Evolutionary conservation across 2,888 invertebrate species (phyloP).

Genomic region (Sceliomorpha sp.): DNA sequence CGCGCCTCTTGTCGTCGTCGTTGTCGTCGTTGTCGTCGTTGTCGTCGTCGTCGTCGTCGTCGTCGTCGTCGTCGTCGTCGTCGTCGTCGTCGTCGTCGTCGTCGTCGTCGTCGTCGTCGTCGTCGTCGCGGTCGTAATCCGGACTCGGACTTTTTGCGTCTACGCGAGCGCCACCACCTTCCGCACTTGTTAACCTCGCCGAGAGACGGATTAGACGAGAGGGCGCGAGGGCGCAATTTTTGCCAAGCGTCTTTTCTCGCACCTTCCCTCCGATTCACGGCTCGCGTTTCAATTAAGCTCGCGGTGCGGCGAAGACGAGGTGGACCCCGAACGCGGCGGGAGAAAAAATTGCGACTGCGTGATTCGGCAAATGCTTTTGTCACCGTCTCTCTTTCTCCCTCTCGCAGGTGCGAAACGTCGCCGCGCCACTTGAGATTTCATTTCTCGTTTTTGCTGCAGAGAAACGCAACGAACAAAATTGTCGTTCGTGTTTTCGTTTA

Average conservation of each 20-base stretch:
- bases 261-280: conserved; percentile 43
- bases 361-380: conserved; percentile 51
- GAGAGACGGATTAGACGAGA: conserved; percentile 45
- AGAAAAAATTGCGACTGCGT: conserved; percentile 53
- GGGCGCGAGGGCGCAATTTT: conserved; percentile 37
- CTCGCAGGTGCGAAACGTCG: conserved; percentile 31
- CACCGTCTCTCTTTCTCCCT: too few species aligned
- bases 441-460: conserved; percentile 24
- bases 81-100: too few species aligned
- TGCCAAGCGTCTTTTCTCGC: conserved; percentile 21
- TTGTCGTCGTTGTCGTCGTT: too few species aligned
- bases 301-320: conserved; percentile 35
- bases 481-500: too few species aligned
- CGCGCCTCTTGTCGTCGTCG: conserved; percentile 16
- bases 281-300: conserved; percentile 52
- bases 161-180: conserved; percentile 38
- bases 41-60: too few species aligned
- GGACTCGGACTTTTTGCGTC: conserved; percentile 38
- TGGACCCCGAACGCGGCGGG: conserved; percentile 8
- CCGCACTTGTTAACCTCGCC: conserved; percentile 48
- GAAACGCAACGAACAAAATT: conserved; percentile 1
- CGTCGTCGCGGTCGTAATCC: too few species aligned
- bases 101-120: too few species aligned
- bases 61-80: too few species aligned
- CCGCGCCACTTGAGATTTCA: conserved; percentile 43